Base-by-base conservation (phyloP, 2,888 invertebrate species). In the Tanytarsus gracilentus region DNA sequence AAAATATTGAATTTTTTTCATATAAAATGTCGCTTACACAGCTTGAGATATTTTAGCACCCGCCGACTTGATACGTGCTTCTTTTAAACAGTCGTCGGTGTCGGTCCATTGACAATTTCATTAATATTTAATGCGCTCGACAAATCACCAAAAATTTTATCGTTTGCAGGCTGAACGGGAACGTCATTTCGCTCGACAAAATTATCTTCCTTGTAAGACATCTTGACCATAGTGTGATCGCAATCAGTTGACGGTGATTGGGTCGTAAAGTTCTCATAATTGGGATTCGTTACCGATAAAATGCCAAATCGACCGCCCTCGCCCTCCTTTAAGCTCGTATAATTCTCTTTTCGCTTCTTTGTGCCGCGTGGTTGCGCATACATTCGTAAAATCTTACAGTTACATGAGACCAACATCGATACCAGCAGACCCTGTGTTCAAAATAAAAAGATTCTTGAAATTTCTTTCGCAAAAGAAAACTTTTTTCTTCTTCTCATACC, bases 371-470 rank as follows among this genome's bases (percentile, higher is more conserved):
- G 64, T n/a, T 65, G 64, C 6, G 66, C 66, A 50, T 67, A 67
- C 11, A 67, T 53, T 59, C 66, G 66, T 16, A 67, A 62, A 29
- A 74, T 68, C 64, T 76, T 75, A 67, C 81, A 81, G 70, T 82
- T 81, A 69, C 82, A 82, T 23, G 82, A 81, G 58, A 82, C 81
- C 62, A 80, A 74, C 67, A 81, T 72, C 14, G 82, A 79, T 61
- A 83, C 78, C 64, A 81, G 75, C 62, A 83, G 76, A 39, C 84
- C 84, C 74, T 84, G 23, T 40, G 73, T 61, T 71, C 66, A 48
- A 27, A 23, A 58, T 1, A 61, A 50, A 11, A 33, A 33, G 33
- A 33, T n/a, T n/a, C n/a, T n/a, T n/a, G n/a, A n/a, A n/a, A n/a
- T n/a, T n/a, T n/a, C n/a, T n/a, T n/a, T n/a, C n/a, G n/a, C n/a